These are phyloP conservation scores for Pseudeuparius sepicola DNA, from an alignment of 2,888 invertebrate species.

Conservation along the genomic window DNA sequence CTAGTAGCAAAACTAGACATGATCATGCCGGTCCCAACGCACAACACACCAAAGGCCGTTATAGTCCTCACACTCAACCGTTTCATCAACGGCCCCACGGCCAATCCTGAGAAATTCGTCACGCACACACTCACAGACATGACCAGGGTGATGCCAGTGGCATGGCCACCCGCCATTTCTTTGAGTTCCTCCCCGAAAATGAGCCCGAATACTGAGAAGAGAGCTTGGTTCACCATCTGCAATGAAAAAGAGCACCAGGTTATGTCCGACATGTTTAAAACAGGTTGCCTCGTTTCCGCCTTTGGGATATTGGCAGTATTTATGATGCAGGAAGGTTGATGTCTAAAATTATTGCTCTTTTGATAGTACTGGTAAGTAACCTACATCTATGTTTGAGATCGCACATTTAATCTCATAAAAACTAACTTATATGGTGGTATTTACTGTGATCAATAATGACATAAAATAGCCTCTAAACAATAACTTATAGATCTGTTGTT, in stretches of 20 bases:
- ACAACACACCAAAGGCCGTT: conserved; percentile 44
- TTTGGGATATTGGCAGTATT: no score
- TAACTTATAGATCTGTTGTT: no score
- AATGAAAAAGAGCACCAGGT: conserved; percentile 16
- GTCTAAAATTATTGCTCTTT: no score
- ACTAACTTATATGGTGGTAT: no score
- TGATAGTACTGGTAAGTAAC: no score
- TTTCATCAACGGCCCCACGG: conserved; percentile 59
- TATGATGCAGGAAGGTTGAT: no score
- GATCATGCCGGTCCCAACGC: conserved; percentile 44
- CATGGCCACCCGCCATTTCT: conserved; percentile 49
- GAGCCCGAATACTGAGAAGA: conserved; percentile 59
- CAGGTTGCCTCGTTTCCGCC: conserved; percentile 5
- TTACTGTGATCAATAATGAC: no score
- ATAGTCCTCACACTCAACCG: conserved; percentile 45
- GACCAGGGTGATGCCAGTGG: conserved; percentile 57
- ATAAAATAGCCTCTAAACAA: no score
- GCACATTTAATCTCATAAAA: no score
- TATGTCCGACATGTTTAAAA: no score
- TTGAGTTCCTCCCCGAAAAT: conserved; percentile 56
- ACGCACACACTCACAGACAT: conserved; percentile 57
- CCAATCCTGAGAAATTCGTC: conserved; percentile 53
- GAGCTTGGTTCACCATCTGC: conserved; percentile 57
- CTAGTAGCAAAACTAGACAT: conserved; percentile 44
- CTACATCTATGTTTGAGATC: conserved; percentile 1